Evolutionary conservation across 1,140 invertebrate species (phyloP).

Genomic region (Ylistrum balloti): DNA sequence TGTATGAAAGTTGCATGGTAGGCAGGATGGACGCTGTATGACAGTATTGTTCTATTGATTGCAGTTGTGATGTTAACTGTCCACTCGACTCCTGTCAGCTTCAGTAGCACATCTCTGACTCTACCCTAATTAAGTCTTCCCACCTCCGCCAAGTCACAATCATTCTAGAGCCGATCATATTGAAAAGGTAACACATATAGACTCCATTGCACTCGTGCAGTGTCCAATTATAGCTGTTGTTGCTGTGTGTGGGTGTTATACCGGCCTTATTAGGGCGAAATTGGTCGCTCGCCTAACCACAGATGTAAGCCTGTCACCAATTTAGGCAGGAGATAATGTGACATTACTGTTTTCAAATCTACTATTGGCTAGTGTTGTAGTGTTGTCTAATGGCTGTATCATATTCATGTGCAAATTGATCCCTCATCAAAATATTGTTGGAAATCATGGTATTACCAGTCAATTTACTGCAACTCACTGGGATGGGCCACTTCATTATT

Average conservation of each 20-base stretch:
- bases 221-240: neutral
- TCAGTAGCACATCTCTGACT: neutral
- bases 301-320: neutral
- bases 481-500: neutral
- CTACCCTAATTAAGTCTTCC: neutral
- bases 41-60: neutral
- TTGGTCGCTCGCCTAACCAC: neutral
- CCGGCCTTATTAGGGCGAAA: neutral
- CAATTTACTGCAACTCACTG: neutral
- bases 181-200: slow-evolving; percentile 12
- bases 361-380: neutral
- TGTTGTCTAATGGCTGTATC: neutral
- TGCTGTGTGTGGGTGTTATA: neutral
- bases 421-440: slow-evolving; percentile 14
- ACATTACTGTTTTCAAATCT: neutral
- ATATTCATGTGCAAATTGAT: slow-evolving; percentile 29
- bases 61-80: too few species aligned
- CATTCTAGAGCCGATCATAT: neutral
- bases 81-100: neutral
- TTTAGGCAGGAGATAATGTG: neutral
- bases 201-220: slow-evolving; percentile 14
- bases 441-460: neutral
- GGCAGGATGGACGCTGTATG: neutral
- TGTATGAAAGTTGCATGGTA: too few species aligned
- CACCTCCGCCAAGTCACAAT: slow-evolving; percentile 9